Evolutionary conservation across 2,888 invertebrate genomes (phyloP).

Genomic region (Linnaemya vulpina): DNA sequence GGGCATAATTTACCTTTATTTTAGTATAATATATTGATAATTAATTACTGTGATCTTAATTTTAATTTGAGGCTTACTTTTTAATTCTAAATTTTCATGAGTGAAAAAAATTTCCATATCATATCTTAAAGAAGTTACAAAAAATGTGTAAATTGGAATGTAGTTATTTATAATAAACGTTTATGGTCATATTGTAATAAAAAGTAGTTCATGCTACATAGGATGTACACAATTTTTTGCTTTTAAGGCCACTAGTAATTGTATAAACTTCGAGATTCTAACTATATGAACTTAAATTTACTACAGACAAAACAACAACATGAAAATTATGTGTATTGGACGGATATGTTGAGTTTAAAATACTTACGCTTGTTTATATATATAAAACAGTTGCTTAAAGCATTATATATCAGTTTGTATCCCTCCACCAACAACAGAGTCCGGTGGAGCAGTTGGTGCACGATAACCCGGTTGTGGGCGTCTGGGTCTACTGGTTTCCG

Average conservation of each 20-base stretch:
- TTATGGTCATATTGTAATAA: not conserved
- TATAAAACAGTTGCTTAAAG: constrained; percentile 1
- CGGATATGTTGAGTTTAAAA: constrained; percentile 66
- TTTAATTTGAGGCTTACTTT: too few species aligned
- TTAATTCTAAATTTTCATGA: too few species aligned
- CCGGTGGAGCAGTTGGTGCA: constrained; percentile 72
- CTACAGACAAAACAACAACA: too few species aligned
- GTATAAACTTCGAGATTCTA: constrained; percentile 19
- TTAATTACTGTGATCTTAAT: too few species aligned
- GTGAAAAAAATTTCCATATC: too few species aligned
- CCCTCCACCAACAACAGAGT: constrained; percentile 82
- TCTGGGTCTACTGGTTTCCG: constrained; percentile 78
- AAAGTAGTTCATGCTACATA: not conserved
- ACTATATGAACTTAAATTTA: too few species aligned
- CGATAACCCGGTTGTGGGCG: constrained; percentile 78
- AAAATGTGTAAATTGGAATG: constrained; percentile 32
- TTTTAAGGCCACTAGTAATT: constrained; percentile 6
- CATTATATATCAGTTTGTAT: constrained; percentile 89
- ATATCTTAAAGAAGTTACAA: not conserved
- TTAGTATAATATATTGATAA: too few species aligned
- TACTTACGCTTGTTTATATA: constrained; percentile 16
- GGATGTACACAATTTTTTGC: not conserved
- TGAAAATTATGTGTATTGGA: constrained; percentile 69
- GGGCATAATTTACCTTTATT: too few species aligned
- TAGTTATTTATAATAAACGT: not conserved